Base-by-base conservation (phyloP, 2,888 invertebrate genomes). In the Baronia brevicornis region DNA sequence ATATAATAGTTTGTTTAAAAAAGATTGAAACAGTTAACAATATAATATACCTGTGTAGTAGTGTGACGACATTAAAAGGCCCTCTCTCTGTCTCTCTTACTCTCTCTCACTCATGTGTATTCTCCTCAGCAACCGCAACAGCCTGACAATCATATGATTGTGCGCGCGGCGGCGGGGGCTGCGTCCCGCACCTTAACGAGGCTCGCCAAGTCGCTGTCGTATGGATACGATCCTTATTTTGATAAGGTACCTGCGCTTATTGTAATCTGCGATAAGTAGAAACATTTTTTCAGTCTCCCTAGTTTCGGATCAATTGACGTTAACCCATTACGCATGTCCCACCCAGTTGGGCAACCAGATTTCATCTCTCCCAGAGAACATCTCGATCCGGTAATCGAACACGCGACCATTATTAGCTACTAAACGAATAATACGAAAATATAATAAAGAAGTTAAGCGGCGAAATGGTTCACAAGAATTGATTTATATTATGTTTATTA, bases 201-300 rank as follows among this genome's bases (percentile, higher is more conserved):
- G 33, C 49, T 75, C 1, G 58, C 65, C 1, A 77, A 73, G 42
- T 52, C 70, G 0, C 34, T 69, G 2, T 40, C 57, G 5, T 43
- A 51, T 28, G 65, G 62, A 11, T 58, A 68, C 20, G 60, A 69
- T 33, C 71, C 74, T 1, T 57, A 53, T 38, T 74, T 73, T 40
- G 58, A 52, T 22, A 72, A 66, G 69, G 75, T 74, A 50, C 29
- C 11, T 38, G 15, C 1, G 17, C 21, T n/a, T 18, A 17, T 8
- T 18, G 17, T 25, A 25, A 5, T 28, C 18, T 19, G 6, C 13
- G 3, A 18, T 21, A 31, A 7, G 5, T 15, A 15, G 9, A n/a
- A 17, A 15, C 19, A n/a, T n/a, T n/a, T n/a, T n/a, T n/a, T n/a
- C n/a, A n/a, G n/a, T n/a, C n/a, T n/a, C n/a, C n/a, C n/a, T n/a